A percentile compares a stretch with the other conserved stretches of the same genome.
These are phyloP conservation scores for Zelostemma sp. DNA, from an alignment of 1,140 invertebrate genomes.

Conservation along the genomic window DNA sequence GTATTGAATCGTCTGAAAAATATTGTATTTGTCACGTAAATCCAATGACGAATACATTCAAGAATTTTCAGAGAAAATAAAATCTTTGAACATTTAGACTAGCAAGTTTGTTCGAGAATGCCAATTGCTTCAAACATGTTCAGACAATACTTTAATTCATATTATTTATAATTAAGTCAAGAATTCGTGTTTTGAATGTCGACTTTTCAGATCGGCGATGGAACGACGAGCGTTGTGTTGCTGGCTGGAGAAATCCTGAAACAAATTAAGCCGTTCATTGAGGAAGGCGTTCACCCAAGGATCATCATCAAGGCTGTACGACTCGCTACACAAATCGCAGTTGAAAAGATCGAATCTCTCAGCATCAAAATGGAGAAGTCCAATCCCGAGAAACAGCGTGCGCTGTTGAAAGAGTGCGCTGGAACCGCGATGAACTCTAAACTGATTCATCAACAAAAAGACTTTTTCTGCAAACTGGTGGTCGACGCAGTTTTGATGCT, in stretches of 20 bases:
- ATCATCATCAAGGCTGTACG: conserved; percentile 91
- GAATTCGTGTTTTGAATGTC: conserved; percentile 14
- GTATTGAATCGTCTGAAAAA: not conserved
- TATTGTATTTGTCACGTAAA: conserved; percentile 5
- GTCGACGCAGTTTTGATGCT: conserved; percentile 96
- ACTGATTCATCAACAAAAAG: conserved; percentile 94
- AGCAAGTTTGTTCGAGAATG: conserved; percentile 44
- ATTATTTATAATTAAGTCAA: conserved; percentile 11
- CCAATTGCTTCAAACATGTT: conserved; percentile 55
- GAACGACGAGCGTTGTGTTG: conserved; percentile 96
- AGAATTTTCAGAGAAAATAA: conserved; percentile 45
- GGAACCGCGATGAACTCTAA: conserved; percentile 97
- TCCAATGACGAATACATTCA: conserved; percentile 9
- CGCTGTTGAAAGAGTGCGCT: conserved; percentile 93
- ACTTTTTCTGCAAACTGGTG: conserved; percentile 97
- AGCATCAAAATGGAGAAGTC: conserved; percentile 83
- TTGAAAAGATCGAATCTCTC: conserved; percentile 89
- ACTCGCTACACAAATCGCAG: conserved; percentile 82
- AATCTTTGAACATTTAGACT: conserved; percentile 51
- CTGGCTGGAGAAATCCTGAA: conserved; percentile 97
- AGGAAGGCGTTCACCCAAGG: conserved; percentile 97
- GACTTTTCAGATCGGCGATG: conserved; percentile 90
- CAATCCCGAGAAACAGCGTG: conserved; percentile 75
- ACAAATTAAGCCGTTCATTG: conserved; percentile 94
- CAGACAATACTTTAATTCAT: conserved; percentile 38